Conservation (phyloP, 35 echinoderm and acorn worm genomes). For the Nesometra sesokonis region DNA sequence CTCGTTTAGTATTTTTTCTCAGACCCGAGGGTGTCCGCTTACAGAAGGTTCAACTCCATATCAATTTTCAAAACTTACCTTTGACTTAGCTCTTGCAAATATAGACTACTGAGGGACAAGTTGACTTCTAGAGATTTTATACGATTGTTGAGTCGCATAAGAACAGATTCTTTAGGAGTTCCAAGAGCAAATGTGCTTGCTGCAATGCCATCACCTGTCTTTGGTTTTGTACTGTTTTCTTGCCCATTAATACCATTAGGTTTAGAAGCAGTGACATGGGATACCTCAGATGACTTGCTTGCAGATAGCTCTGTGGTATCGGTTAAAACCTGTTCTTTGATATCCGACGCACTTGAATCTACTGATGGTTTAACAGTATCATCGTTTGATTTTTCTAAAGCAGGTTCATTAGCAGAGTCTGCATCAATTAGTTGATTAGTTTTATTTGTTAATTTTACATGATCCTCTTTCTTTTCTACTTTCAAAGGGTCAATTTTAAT, state of each 20-base stretch:
- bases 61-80: slow-evolving; percentile 30
- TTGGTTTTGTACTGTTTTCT: not conserved
- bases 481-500: not conserved
- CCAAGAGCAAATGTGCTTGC: not conserved
- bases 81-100: slow-evolving; percentile 93
- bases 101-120: slow-evolving; percentile 78
- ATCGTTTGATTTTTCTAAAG: not conserved
- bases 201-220: not conserved
- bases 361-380: not conserved
- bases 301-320: not conserved
- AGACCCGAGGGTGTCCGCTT: no score
- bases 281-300: not conserved
- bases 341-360: not conserved
- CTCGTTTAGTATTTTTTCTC: no score
- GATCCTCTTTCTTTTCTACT: not conserved
- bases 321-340: not conserved
- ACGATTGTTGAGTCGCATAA: slow-evolving; percentile 98
- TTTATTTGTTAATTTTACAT: not conserved
- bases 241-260: not conserved
- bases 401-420: not conserved
- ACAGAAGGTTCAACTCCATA: no score
- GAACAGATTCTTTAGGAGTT: slow-evolving; percentile 73
- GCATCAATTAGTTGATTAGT: not conserved
- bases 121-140: slow-evolving; percentile 92
- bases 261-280: not conserved